These are phyloP conservation scores for Planiliza haematocheilus DNA, from an alignment of 2,113 vertebrate species.

Conservation along the genomic window DNA sequence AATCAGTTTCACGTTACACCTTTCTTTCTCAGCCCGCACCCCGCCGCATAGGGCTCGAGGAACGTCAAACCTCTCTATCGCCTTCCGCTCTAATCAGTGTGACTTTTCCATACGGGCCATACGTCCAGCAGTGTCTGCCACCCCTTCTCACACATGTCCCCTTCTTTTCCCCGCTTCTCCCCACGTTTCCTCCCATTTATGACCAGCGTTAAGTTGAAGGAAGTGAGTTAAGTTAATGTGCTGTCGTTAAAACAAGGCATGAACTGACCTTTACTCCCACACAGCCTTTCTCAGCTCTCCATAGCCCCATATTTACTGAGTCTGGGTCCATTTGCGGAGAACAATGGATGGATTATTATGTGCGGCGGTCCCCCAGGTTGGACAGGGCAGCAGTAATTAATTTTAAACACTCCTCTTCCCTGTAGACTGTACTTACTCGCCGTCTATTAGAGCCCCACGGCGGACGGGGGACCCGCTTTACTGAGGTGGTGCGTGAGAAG, in stretches of 20 bases:
- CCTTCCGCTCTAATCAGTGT: not conserved
- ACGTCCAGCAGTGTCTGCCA: conserved; percentile 8
- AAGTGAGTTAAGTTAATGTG: conserved; percentile 92
- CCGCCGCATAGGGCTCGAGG: too few relatives aligned
- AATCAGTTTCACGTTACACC: too few relatives aligned
- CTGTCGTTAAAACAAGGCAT: conserved; percentile 84
- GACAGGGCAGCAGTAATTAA: conserved; percentile 72
- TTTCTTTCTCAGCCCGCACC: too few relatives aligned
- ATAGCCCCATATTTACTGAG: conserved; percentile 67
- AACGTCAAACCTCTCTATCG: not conserved
- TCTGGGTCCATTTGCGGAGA: conserved; percentile 75
- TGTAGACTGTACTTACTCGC: conserved; percentile 55
- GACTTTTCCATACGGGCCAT: conserved; percentile 9
- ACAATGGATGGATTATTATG: conserved; percentile 80
- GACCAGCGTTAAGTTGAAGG: conserved; percentile 84
- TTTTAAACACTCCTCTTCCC: conserved; percentile 74
- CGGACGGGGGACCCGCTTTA: conserved; percentile 51
- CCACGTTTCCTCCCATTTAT: conserved; percentile 84
- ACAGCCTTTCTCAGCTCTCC: conserved; percentile 54
- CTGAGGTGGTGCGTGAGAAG: conserved; percentile 69
- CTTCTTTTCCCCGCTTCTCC: conserved; percentile 54
- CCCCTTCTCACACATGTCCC: conserved; percentile 32
- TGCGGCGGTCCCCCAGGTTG: conserved; percentile 65
- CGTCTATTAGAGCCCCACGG: conserved; percentile 51
- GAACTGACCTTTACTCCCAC: conserved; percentile 76